A percentile compares a stretch with the other conserved stretches of the same genome.
phyloP scores from a whole-genome alignment of 1,140 invertebrate genomes.

The Euura saliciscinereae region DNA sequence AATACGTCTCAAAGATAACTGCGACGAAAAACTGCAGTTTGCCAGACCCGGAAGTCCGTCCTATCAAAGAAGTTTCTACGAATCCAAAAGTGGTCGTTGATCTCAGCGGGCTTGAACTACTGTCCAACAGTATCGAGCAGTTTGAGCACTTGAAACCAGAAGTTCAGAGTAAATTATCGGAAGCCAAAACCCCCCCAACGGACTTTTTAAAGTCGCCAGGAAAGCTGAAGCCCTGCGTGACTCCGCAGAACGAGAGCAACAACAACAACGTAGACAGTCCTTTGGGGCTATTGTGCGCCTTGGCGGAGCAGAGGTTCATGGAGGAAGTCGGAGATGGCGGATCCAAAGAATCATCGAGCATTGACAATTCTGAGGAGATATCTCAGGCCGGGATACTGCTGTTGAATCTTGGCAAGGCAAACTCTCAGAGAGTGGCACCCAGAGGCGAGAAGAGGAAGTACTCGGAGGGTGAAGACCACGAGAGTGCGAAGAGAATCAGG shows the following conservation, averaged over 20 bases:
- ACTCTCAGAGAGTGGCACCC: conserved; percentile 27
- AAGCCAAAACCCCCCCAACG: not conserved
- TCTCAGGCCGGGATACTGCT: conserved; percentile 33
- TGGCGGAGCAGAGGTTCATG: conserved; percentile 83
- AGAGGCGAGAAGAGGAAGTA: conserved; percentile 39
- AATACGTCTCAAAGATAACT: not conserved
- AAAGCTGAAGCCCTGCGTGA: conserved; percentile 32
- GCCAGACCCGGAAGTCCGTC: not conserved
- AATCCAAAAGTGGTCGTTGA: conserved; percentile 61
- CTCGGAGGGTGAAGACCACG: conserved; percentile 39
- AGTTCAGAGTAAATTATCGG: conserved; percentile 12
- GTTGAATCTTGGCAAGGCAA: conserved; percentile 35
- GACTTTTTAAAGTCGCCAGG: conserved; percentile 33
- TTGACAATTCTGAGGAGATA: conserved; percentile 42
- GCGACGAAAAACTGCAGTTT: not conserved
- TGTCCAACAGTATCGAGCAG: conserved; percentile 82
- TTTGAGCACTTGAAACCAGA: conserved; percentile 61
- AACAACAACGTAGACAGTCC: conserved; percentile 68
- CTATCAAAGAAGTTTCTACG: not conserved
- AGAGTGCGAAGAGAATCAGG: conserved; percentile 19
- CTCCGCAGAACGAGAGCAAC: conserved; percentile 41
- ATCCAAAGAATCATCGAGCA: conserved; percentile 31
- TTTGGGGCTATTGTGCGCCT: conserved; percentile 79
- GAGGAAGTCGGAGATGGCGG: conserved; percentile 69
- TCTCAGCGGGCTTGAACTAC: conserved; percentile 78